Percentiles rank a stretch among this genome's conserved stretches.
These are phyloP conservation scores for Dermolepida albohirtum DNA, from an alignment of 2,888 invertebrate species.

Conservation along the genomic window DNA sequence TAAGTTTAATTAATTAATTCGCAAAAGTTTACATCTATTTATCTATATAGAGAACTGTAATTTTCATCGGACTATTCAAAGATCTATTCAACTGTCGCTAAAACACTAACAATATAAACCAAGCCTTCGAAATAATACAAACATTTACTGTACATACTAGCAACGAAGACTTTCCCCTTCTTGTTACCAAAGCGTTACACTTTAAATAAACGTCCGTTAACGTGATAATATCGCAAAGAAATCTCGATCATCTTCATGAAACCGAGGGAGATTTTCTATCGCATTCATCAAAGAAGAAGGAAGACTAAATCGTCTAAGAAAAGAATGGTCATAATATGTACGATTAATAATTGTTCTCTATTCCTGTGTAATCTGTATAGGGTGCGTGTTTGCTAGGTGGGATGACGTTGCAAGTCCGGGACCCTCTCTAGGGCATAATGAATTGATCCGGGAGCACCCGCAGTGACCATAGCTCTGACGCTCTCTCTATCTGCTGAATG, in stretches of 20 bases:
- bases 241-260: slow-evolving; percentile 3
- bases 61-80: no score
- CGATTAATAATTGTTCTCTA: slow-evolving; percentile 43
- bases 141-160: no score
- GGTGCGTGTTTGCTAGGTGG: slow-evolving; percentile 46
- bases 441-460: slow-evolving; percentile 63
- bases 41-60: no score
- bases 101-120: no score
- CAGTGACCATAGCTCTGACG: slow-evolving; percentile 55
- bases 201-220: slow-evolving; percentile 15
- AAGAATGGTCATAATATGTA: slow-evolving; percentile 39
- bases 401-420: slow-evolving; percentile 63
- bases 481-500: slow-evolving; percentile 29
- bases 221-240: slow-evolving; percentile 6
- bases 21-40: no score
- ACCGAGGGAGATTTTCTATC: slow-evolving; percentile 1
- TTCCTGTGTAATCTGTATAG: slow-evolving; percentile 42
- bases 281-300: slow-evolving; percentile 14
- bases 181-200: not conserved
- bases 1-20: no score
- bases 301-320: slow-evolving; percentile 15
- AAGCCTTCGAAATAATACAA: no score
- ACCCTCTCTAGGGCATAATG: slow-evolving; percentile 62
- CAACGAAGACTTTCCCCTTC: no score
- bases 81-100: no score